These are phyloP conservation scores for Hyaena hyaena DNA, from an alignment of 2,113 vertebrate species.

Conservation along the genomic window DNA sequence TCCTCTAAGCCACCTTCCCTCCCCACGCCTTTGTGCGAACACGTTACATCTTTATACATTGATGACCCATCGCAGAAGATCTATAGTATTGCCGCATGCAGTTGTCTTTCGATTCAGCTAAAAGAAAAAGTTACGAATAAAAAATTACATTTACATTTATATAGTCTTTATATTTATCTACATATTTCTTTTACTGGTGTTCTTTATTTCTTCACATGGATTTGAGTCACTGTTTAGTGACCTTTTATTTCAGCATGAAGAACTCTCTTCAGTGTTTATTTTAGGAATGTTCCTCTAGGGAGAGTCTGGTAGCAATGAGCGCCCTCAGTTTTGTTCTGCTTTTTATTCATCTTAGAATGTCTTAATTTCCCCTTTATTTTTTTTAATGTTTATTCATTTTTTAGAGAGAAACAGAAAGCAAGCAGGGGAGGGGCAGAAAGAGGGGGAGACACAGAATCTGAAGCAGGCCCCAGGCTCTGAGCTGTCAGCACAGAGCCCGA, in stretches of 20 bases:
- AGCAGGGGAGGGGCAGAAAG: no score
- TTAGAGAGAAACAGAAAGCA: no score
- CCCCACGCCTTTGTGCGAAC: background rate
- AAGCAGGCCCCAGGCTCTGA: no score
- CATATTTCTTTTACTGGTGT: accelerated
- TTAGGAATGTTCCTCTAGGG: background rate
- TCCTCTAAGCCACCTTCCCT: background rate
- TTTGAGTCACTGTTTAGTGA: accelerated
- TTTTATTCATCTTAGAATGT: background rate
- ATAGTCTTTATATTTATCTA: no score
- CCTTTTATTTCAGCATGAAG: background rate
- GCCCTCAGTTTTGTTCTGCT: accelerated
- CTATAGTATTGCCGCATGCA: accelerated
- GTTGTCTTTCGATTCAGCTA: background rate
- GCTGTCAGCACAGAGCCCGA: no score
- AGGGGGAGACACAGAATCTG: no score
- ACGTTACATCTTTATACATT: background rate
- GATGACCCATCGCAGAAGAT: background rate
- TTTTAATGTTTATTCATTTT: no score
- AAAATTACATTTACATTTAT: background rate
- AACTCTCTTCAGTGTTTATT: no score
- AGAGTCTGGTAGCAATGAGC: background rate
- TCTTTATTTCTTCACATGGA: accelerated
- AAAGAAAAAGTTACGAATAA: background rate
- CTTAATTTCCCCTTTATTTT: no score